phyloP scores from a whole-genome alignment of 2,113 vertebrate genomes.

The Penelope pileata region DNA sequence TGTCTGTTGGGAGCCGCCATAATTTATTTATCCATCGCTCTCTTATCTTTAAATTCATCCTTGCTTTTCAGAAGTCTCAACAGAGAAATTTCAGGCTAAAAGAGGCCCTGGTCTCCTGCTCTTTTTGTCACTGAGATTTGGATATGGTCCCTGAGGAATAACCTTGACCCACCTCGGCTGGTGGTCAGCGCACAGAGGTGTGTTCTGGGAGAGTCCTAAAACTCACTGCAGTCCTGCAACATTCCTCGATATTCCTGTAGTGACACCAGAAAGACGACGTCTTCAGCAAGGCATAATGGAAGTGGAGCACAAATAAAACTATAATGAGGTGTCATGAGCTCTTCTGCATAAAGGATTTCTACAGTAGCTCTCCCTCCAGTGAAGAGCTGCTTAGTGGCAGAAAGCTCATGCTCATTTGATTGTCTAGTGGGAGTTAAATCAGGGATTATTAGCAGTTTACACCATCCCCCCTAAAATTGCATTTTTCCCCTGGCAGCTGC shows the following conservation, averaged over 20 bases:
- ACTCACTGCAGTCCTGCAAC: background rate
- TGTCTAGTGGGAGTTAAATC: conserved; percentile 34
- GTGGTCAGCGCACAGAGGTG: background rate
- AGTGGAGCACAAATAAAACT: background rate
- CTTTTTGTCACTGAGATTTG: background rate
- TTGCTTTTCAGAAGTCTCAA: background rate
- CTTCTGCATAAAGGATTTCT: conserved; percentile 23
- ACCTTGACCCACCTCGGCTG: background rate
- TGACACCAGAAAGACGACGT: background rate
- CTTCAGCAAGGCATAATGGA: background rate
- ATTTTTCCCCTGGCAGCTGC: background rate
- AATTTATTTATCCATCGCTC: conserved; percentile 55
- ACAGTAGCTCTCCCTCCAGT: background rate
- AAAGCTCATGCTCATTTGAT: conserved; percentile 32
- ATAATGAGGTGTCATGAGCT: background rate
- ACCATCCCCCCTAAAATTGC: conserved; percentile 12
- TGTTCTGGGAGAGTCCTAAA: background rate
- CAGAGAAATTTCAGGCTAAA: conserved; percentile 4
- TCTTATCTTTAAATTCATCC: conserved; percentile 27
- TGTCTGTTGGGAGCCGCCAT: conserved; percentile 23
- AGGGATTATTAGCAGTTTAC: conserved; percentile 48
- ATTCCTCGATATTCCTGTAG: background rate
- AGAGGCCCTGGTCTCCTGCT: background rate
- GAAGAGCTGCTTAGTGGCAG: background rate
- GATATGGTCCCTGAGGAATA: background rate